Evolutionary conservation across 2,113 vertebrate species (phyloP), one percentile per base, ranked within the genome.

Genomic region (Gavialis gangeticus): DNA sequence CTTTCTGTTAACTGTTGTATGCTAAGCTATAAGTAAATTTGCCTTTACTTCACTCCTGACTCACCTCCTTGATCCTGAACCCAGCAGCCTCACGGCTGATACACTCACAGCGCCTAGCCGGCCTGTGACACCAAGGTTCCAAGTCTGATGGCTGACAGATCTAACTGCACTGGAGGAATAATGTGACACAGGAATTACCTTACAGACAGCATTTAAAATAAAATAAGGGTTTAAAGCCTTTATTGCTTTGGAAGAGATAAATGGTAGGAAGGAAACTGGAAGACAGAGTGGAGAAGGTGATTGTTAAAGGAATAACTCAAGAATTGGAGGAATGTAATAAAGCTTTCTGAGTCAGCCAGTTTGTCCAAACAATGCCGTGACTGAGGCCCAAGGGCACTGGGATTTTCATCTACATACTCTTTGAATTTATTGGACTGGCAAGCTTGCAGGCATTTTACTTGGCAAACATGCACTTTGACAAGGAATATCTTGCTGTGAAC

Each of bases 391-490:
- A 88, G 46, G 57, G 21, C 59, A 84, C 89, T 85, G 18, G n/a
- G 11, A 85, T 86, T 88, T 93, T 91, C 69, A 77, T 34, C 89
- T 90, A 56, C 7, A 4, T 37, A 82, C 71, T 56, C 56, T 84
- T 90, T 5, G 18, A 27, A 80, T 96, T 78, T 93, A 91, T 77
- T 81, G 82, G 27, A 15, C 37, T 94, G 91, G 77, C 3, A 3
- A 83, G 34, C 37, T 90, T 69, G 88, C 66, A 78, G 69, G 8
- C 4, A 30, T 27, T 9, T 18, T 55, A 92, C 83, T 84, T 96
- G 85, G 28, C 75, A 88, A 69, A 94, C n/a, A 60, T 6, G 34
- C 55, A 67, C 60, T 60, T 87, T 81, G 75, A 55, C 76, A 86
- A 95, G 63, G 24, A 93, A 22, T 27, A 80, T 69, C 79, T 85